Percentiles rank a stretch among this genome's conserved stretches.
Evolutionary conservation across 2,888 invertebrate species (phyloP).

Genomic region (Tipula unca): DNA sequence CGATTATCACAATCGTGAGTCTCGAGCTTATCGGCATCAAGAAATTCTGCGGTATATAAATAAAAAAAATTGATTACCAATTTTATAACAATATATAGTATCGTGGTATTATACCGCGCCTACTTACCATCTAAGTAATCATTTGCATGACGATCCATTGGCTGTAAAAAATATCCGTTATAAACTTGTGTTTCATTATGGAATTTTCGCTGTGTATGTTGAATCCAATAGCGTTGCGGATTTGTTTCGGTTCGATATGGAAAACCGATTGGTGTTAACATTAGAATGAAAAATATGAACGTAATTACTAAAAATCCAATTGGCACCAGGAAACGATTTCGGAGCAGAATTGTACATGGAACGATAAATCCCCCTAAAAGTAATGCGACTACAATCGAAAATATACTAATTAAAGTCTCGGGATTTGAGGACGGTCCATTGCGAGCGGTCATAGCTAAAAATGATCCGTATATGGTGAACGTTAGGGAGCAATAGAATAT

Average conservation of each 20-base stretch:
- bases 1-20: constrained; percentile 39
- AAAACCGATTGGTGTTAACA: constrained; percentile 48
- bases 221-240: constrained; percentile 41
- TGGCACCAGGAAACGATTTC: constrained; percentile 33
- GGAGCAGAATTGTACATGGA: constrained; percentile 37
- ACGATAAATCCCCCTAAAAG: constrained; percentile 29
- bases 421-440: constrained; percentile 46
- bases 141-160: constrained; percentile 36
- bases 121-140: background rate
- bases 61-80: background rate
- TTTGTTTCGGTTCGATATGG: constrained; percentile 46
- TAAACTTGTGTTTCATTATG: constrained; percentile 32
- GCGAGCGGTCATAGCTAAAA: constrained; percentile 54
- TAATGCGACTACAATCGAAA: constrained; percentile 38
- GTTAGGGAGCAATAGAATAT: constrained; percentile 45
- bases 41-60: background rate
- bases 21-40: constrained; percentile 27
- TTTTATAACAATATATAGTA: background rate
- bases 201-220: constrained; percentile 45
- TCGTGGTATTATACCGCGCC: no score
- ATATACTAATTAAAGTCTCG: constrained; percentile 47
- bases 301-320: background rate
- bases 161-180: constrained; percentile 44
- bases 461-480: constrained; percentile 45
- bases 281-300: constrained; percentile 34